Conservation (phyloP, 2,797 vertebrate genomes). For the Acestrorhynchus altus region DNA sequence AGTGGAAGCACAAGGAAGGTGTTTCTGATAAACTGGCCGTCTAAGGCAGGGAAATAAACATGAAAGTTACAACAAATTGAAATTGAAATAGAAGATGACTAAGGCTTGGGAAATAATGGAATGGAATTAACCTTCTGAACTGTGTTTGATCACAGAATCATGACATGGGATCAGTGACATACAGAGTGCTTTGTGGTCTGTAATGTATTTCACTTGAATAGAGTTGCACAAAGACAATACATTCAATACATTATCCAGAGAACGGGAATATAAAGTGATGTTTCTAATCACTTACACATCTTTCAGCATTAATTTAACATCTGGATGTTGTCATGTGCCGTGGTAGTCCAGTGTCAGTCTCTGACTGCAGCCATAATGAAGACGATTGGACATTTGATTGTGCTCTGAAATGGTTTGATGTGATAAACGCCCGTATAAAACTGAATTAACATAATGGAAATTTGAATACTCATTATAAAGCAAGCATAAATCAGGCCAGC, state of each 20-base stretch:
- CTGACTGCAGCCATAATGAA: conserved; percentile 27
- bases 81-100: too few species aligned
- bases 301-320: conserved; percentile 12
- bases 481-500: conserved; percentile 30
- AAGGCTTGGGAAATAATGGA: too few species aligned
- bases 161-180: too few species aligned
- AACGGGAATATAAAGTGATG: neutral
- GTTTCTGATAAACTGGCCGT: too few species aligned
- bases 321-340: neutral
- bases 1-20: too few species aligned
- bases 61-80: too few species aligned
- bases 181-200: too few species aligned
- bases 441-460: conserved; percentile 50
- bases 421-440: conserved; percentile 46
- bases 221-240: neutral
- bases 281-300: neutral
- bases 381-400: conserved; percentile 47
- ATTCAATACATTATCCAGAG: neutral
- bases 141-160: too few species aligned
- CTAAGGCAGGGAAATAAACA: too few species aligned
- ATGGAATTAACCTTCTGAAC: too few species aligned
- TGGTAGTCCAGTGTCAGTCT: neutral
- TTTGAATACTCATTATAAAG: conserved; percentile 52
- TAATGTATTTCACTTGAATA: neutral
- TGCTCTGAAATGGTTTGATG: conserved; percentile 35